A percentile compares a stretch with the other conserved stretches of the same genome.
Evolutionary conservation across 2,888 invertebrate species (phyloP).

Genomic region (Drosophila quinaria): DNA sequence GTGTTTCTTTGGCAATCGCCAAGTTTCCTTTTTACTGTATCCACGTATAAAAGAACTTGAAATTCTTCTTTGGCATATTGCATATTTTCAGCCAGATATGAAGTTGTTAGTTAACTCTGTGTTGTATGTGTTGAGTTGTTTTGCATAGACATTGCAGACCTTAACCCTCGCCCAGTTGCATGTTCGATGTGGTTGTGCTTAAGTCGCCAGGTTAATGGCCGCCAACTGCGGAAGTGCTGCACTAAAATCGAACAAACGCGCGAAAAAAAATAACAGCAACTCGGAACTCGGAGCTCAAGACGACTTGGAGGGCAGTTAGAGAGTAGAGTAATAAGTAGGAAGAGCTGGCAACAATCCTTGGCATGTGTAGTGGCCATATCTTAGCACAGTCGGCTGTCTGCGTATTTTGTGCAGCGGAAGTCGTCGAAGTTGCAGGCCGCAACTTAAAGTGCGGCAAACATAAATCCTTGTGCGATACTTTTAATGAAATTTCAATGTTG

Average conservation of each 20-base stretch:
- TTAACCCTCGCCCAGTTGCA: constrained; percentile 76
- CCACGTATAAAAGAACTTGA: constrained; percentile 19
- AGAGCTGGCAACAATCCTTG: constrained; percentile 35
- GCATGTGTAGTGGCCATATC: constrained; percentile 77
- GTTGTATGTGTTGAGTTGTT: constrained; percentile 27
- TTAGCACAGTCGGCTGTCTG: constrained; percentile 64
- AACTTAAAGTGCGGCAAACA: constrained; percentile 74
- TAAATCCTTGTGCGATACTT: constrained; percentile 71
- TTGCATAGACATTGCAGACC: constrained; percentile 72
- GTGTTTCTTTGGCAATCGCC: not conserved
- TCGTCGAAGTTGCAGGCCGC: constrained; percentile 66
- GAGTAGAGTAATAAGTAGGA: constrained; percentile 14
- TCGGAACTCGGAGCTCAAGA: not conserved
- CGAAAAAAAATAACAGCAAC: constrained; percentile 47
- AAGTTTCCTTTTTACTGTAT: not conserved
- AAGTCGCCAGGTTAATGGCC: constrained; percentile 71
- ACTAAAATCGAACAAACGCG: constrained; percentile 79
- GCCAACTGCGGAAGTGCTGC: constrained; percentile 69
- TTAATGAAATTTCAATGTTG: constrained; percentile 82
- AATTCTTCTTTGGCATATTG: constrained; percentile 10
- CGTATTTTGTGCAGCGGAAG: constrained; percentile 74
- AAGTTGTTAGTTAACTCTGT: constrained; percentile 14
- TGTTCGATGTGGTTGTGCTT: constrained; percentile 58
- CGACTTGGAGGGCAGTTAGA: constrained; percentile 1
- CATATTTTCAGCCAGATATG: constrained; percentile 19